Evolutionary conservation across 2,888 invertebrate species (phyloP), one percentile per base, ranked within the genome.

Genomic region (Thereva nobilitata): DNA sequence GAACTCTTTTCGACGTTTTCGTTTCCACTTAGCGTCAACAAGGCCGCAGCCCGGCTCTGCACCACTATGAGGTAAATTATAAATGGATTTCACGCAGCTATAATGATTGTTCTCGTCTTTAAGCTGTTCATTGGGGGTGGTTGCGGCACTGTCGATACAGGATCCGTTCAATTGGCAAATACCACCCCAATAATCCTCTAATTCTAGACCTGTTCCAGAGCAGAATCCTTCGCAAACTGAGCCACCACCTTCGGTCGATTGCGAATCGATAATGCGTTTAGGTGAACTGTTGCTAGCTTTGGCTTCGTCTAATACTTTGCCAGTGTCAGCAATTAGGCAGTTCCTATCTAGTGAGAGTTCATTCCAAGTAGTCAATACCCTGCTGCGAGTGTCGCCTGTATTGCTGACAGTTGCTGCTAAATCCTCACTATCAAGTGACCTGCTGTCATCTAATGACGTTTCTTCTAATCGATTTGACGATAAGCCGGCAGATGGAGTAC

Each of bases 71-170:
- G 35, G 35, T 52, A 34, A 52, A n/a, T 63, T 52, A 64, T 53
- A 44, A 64, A 64, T 54, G 64, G 53, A 64, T 42, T 45, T 64
- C 64, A 68, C 52, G 65, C 68, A 61, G 57, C 37, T 52, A 2
- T 12, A 7, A 57, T 42, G 47, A 54, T 61, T 52, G 37, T 38
- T 61, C 35, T 42, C 35, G 35, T 50, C 45, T 34, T 35, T 50
- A 10, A 44, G 35, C 49, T 40, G 41, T 40, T 12, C 23, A 4
- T 12, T 38, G 34, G 40, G 38, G 40, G 9, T n/a, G 41, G 6
- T 23, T 34, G 5, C 9, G 49, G n/a, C 6, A 7, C 5, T 10
- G 56, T 57, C 37, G 41, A 3, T 5, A 23, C 34, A n/a, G 41
- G 38, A 38, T 53, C 54, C 52, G 12, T 23, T 67, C 23, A 50